These are phyloP conservation scores for Phalacrocorax aristotelis DNA, from an alignment of 2,113 vertebrate species.

Conservation along the genomic window DNA sequence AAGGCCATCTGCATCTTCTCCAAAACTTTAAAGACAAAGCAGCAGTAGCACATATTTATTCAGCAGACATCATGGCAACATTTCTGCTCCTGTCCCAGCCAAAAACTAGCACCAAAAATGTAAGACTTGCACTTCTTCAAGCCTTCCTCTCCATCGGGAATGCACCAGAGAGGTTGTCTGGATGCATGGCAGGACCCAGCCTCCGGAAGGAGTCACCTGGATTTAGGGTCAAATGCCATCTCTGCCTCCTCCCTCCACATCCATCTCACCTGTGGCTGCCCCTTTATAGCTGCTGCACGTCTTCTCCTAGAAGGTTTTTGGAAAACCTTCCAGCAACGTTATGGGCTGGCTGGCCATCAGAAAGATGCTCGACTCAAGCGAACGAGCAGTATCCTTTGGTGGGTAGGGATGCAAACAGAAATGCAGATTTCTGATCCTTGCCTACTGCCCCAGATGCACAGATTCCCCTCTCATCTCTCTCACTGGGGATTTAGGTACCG, in stretches of 20 bases:
- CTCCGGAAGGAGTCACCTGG: neutral
- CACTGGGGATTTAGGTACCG: accelerated
- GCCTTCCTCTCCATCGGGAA: neutral
- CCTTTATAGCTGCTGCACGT: neutral
- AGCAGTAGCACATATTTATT: constrained; percentile 28
- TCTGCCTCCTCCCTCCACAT: neutral
- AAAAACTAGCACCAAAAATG: neutral
- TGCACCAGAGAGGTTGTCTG: neutral
- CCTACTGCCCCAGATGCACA: accelerated
- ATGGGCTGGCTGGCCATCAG: no score
- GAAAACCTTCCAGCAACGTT: neutral
- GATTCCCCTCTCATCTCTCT: neutral
- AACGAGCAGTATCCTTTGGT: neutral
- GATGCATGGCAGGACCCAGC: accelerated
- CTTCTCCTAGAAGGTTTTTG: neutral
- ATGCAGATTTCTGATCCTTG: neutral
- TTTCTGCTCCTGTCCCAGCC: neutral
- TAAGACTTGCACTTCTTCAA: neutral
- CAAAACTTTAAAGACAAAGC: constrained; percentile 8
- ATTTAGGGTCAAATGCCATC: neutral
- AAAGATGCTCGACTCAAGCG: neutral
- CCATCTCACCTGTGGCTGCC: neutral
- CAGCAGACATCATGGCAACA: constrained; percentile 25
- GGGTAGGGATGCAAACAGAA: neutral
- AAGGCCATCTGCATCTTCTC: constrained; percentile 53